Conservation (phyloP, 2,113 vertebrate species). For the Turnix velox region DNA sequence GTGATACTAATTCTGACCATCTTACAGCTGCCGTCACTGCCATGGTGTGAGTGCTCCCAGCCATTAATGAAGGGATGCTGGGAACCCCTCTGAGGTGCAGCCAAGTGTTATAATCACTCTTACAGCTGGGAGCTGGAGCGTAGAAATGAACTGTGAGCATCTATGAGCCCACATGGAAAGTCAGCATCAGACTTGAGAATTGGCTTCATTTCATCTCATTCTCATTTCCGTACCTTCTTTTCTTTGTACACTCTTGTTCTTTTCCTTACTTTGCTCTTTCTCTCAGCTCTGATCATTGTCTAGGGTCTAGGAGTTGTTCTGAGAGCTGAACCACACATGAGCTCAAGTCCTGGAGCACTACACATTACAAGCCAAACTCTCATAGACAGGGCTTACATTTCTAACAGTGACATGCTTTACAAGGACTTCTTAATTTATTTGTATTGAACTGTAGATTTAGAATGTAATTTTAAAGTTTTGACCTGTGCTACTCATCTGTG, state of each 20-base stretch:
- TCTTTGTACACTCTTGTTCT: not conserved
- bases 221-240: not conserved
- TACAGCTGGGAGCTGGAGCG: not conserved
- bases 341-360: not conserved
- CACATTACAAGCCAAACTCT: not conserved
- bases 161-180: not conserved
- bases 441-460: no score
- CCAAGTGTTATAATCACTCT: constrained; percentile 1
- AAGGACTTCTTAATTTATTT: not conserved
- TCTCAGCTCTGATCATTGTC: not conserved
- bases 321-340: not conserved
- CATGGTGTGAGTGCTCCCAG: not conserved
- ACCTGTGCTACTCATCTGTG: not conserved
- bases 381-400: not conserved
- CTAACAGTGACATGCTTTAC: not conserved
- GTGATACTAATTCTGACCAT: not conserved
- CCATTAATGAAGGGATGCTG: not conserved
- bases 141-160: not conserved
- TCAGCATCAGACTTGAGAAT: not conserved
- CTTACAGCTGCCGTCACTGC: not conserved
- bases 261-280: not conserved
- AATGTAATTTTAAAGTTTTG: not conserved
- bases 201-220: not conserved
- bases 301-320: not conserved
- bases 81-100: not conserved